Conservation (phyloP, 2,888 invertebrate genomes). For the Keiferia lycopersicella region DNA sequence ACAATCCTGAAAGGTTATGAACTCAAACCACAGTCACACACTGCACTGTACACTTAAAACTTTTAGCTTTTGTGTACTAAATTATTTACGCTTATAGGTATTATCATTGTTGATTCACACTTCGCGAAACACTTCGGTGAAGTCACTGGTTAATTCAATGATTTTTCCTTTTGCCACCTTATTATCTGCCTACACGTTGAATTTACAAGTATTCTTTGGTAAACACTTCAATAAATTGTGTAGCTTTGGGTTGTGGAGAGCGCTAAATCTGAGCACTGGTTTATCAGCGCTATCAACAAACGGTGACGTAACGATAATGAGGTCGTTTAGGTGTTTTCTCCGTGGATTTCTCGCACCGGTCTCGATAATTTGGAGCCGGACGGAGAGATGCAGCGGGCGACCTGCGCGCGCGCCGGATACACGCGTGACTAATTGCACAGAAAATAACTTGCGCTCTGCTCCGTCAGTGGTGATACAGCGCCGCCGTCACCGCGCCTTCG, state of each 20-base stretch:
- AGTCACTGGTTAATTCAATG: conserved; percentile 30
- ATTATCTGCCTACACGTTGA: conserved; percentile 8
- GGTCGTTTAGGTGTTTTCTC: conserved; percentile 4
- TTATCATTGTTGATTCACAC: conserved; percentile 27
- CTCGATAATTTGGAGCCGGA: conserved; percentile 34
- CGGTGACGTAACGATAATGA: conserved; percentile 22
- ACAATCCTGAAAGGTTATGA: neutral
- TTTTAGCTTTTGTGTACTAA: neutral
- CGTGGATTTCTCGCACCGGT: conserved; percentile 25
- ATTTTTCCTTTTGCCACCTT: conserved; percentile 28
- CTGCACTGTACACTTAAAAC: neutral
- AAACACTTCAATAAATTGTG: neutral
- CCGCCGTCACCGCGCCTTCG: conserved; percentile 72
- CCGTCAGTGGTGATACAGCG: conserved; percentile 76
- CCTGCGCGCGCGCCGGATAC: conserved; percentile 73
- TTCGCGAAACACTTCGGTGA: conserved; percentile 21
- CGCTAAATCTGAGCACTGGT: neutral
- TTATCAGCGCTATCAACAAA: conserved; percentile 10
- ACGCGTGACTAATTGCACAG: conserved; percentile 79
- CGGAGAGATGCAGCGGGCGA: conserved; percentile 46
- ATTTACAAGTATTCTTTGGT: neutral
- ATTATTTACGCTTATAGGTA: conserved; percentile 18
- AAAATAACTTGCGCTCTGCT: conserved; percentile 63
- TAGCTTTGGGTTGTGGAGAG: neutral
- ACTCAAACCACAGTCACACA: conserved; percentile 17